A percentile compares a stretch with the other conserved stretches of the same genome.
These are phyloP conservation scores for Xestia ashworthii DNA, from an alignment of 2,888 invertebrate genomes.

Conservation along the genomic window DNA sequence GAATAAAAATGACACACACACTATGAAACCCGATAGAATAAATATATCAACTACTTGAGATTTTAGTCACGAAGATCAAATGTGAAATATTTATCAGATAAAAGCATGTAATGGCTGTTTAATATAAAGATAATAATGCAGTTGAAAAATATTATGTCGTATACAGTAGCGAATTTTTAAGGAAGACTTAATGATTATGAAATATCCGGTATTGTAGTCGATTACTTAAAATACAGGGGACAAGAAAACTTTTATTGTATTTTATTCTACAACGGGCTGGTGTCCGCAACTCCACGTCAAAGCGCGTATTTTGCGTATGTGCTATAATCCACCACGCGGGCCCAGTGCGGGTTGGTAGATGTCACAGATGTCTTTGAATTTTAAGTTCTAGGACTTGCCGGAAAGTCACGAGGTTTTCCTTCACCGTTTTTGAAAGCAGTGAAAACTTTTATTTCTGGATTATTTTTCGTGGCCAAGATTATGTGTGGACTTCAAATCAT, in stretches of 20 bases:
- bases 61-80: constrained; percentile 46
- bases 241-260: neutral
- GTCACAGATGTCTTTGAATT: no score
- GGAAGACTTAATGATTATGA: neutral
- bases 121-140: constrained; percentile 34
- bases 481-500: neutral
- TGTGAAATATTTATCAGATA: constrained; percentile 33
- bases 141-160: constrained; percentile 10
- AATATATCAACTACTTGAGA: constrained; percentile 14
- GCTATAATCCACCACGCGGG: no score
- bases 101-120: constrained; percentile 32
- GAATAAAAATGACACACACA: neutral
- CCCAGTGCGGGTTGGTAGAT: no score
- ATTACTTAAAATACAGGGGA: neutral
- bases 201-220: neutral
- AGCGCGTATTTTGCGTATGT: no score
- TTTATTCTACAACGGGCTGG: no score
- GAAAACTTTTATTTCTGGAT: neutral
- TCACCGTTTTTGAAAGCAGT: no score
- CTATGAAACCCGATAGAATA: neutral
- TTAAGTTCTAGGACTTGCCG: no score
- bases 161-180: constrained; percentile 6
- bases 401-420: no score
- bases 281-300: no score
- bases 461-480: neutral